Conservation (phyloP, 2,888 invertebrate species). For the Zaprionus obscuricornis region DNA sequence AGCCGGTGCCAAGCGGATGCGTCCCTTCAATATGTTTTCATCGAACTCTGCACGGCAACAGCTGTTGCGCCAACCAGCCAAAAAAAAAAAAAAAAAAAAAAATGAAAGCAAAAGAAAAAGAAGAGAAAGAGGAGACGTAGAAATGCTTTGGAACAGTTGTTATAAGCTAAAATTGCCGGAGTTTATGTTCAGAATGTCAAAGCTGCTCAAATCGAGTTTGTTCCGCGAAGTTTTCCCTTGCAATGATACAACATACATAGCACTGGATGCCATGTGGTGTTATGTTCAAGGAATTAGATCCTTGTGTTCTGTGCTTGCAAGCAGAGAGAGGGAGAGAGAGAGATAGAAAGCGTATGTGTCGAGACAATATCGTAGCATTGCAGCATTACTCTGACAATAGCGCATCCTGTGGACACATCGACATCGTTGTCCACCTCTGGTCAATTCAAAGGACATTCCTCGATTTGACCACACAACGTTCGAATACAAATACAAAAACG, state of each 20-base stretch:
- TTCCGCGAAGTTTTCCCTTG: constrained; percentile 24
- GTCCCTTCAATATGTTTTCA: constrained; percentile 66
- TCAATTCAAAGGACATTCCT: constrained; percentile 37
- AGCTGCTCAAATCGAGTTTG: constrained; percentile 47
- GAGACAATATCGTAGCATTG: too few relatives aligned
- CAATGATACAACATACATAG: constrained; percentile 14
- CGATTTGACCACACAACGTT: constrained; percentile 71
- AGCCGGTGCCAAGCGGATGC: constrained; percentile 25
- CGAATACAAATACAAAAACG: constrained; percentile 61
- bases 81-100: constrained; percentile 19
- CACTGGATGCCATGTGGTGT: constrained; percentile 21
- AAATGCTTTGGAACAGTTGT: constrained; percentile 59
- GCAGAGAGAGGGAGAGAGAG: too few relatives aligned
- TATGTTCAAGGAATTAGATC: constrained; percentile 44
- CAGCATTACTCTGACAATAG: too few relatives aligned
- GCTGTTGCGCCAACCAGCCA: constrained; percentile 53
- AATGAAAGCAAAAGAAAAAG: constrained; percentile 7
- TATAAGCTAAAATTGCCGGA: constrained; percentile 67
- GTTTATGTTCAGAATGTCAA: constrained; percentile 68
- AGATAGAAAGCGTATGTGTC: too few relatives aligned
- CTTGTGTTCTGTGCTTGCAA: too few relatives aligned
- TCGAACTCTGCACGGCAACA: constrained; percentile 64
- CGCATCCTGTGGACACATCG: too few relatives aligned
- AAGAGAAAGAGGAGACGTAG: too few relatives aligned
- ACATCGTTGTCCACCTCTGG: constrained; percentile 17